Evolutionary conservation across 2,888 invertebrate species (phyloP), one percentile per base, ranked within the genome.

Genomic region (Adelognathus sp.): DNA sequence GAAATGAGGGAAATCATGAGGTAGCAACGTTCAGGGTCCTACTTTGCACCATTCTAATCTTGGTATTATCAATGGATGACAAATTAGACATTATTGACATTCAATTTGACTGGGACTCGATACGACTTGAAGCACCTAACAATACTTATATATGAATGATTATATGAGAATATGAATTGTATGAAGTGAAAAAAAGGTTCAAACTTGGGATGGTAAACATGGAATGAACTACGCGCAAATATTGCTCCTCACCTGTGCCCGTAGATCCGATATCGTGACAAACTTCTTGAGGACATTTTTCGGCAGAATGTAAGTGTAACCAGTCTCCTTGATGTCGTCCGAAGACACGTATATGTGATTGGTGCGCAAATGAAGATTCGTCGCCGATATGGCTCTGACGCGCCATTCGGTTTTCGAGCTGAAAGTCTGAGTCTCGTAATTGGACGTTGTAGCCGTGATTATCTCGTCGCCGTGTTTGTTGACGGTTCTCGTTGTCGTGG

Each of bases 401-500:
- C 99, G 95, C 99, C 99, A 99, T 93, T 99, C 99, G 0, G 99
- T 99, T 92, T 99, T 98, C 0, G 98, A 98, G 84, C 98, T 97
- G 92, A 99, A 99, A 0, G 99, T 98, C 90, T 98, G 97, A 0
- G 98, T 97, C 92, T 99, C 99, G 89, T 99, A 99, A 92, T 99
- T 99, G 84, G 98, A 98, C 0, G 99, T 99, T 0, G 99, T 99
- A 0, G 98, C 97, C 0, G 99, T 99, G 84, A 99, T 99, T 85
- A 99, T 99, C 93, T 99, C 99, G 89, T 99, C 99, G 14, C 99
- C 99, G 88, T 99, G 99, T 91, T 99, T 99, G 93, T 99, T 99
- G 61, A 99, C 99, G 0, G 99, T 99, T 79, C 98, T 93, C 0
- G 99, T 99, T 0, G 99, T 99, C 1, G 99, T 99, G 0, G 99